Base-by-base conservation (phyloP, 2,888 invertebrate species). In the Criorhina ranunculi region DNA sequence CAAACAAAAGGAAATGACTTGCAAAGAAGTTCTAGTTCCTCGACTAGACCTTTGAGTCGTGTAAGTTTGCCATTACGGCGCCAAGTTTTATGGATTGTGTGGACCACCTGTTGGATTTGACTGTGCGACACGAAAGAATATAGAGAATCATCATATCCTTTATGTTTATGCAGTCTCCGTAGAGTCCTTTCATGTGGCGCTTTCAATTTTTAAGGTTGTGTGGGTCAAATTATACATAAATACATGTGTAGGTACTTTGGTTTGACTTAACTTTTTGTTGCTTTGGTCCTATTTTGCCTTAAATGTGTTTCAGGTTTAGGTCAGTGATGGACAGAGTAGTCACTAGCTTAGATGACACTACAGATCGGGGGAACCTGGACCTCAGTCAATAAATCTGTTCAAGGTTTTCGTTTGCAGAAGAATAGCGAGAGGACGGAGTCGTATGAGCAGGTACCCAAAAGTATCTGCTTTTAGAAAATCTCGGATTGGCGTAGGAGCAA, bases 101-200 rank as follows among this genome's bases (percentile, higher is more conserved):
- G n/a, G 46, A 33, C 55, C 51, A 77, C 77, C 69, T 77, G 77
- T 77, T 77, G 69, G 19, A 37, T 62, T 42, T 19, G 46, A 46
- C 24, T 35, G 15, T 5, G 42, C 37, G 49, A 60, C 44, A 60
- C 44, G 9, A 24, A 5, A 60, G 9, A 24, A 5, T 2, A 17
- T 19, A 15, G 2, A 24, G 5, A 8, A 12, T 37, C 19, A 17
- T 17, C 33, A n/a, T n/a, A n/a, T 24, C 1, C n/a, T 49, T 46
- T 64, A 35, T 19, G 24, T 5, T 35, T 35, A 24, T 33, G 35
- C 59, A 12, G 62, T 46, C 33, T 31, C 17, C 33, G 17, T n/a
- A 17, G 24, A 24, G 33, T n/a, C 8, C 6, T 24, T 33, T 64
- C 35, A 49, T 17, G 35, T 15, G n/a, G 15, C 37, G 11, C 37